Base-by-base conservation (phyloP, 2,113 vertebrate species). In the Phrynosoma blainvillii region DNA sequence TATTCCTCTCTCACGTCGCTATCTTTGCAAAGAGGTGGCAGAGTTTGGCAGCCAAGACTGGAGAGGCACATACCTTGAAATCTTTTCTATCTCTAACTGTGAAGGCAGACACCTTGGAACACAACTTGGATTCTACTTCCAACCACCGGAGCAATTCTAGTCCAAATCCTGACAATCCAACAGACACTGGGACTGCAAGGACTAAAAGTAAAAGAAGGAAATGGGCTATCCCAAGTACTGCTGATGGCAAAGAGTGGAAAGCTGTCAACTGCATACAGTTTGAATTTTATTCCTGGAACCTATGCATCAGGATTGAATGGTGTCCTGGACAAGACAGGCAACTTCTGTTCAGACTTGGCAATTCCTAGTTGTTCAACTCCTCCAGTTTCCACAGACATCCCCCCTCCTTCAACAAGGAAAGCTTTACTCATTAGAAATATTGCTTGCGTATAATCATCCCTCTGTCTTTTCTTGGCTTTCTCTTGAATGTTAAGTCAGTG, bases 221-320 rank as follows among this genome's bases (percentile, higher is more conserved):
- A 66, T 13, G 36, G 66, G 47, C 13, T 12, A 66, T 13, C 36
- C 27, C 81, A 52, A 74, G 10, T 13, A 27, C 30, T 54, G 23
- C 47, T 56, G 10, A 32, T 36, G 70, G 6, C 10, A 84, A 23
- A 32, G 21, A 78, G 75, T 47, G 75, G 75, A n/a, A 68, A 78
- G 18, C 10, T 30, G 4, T 5, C 18, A 80, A 62, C 52, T 75
- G 12, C 4, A 47, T 47, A 36, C 20, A 42, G 12, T 68, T 78
- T 23, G 3, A n/a, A 86, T 27, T 86, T 86, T 65, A 27, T 76
- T 85, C 71, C 30, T 76, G 73, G 83, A 77, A 86, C 18, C 27
- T 32, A 7, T 32, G 20, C 10, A 21, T n/a, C 21, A 86, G 59
- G 20, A n/a, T 42, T 52, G 18, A 66, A 20, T 66, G 5, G 40